Conservation (phyloP, 2,797 vertebrate genomes). For the Gobionotothen gibberifrons region DNA sequence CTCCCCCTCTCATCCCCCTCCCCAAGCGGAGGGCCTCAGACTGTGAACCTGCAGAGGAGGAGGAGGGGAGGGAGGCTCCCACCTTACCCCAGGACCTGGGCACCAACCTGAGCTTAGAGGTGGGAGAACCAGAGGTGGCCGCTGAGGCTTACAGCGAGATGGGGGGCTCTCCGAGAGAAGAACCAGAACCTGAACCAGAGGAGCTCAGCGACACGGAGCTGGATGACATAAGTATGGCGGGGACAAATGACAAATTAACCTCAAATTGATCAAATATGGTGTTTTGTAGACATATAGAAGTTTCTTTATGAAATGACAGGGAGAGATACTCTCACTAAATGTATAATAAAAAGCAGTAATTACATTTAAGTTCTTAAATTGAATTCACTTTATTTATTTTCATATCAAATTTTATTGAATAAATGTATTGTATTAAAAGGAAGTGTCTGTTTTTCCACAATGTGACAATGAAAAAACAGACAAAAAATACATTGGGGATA, state of each 20-base stretch:
- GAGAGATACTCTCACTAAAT: too few species aligned
- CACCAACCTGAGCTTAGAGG: conserved; percentile 55
- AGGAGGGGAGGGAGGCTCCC: conserved; percentile 80
- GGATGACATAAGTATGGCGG: conserved; percentile 56
- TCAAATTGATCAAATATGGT: too few species aligned
- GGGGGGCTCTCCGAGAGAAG: conserved; percentile 66
- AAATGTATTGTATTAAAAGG: too few species aligned
- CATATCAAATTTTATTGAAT: too few species aligned
- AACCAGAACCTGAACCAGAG: conserved; percentile 30
- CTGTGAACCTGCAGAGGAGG: conserved; percentile 80
- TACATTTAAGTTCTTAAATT: too few species aligned
- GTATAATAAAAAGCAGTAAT: too few species aligned
- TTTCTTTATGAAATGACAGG: too few species aligned
- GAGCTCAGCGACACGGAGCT: conserved; percentile 62
- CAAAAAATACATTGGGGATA: too few species aligned
- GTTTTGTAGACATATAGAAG: too few species aligned
- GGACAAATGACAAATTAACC: background rate
- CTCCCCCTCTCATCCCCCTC: conserved; percentile 89
- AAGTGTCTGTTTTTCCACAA: too few species aligned
- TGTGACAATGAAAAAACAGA: too few species aligned
- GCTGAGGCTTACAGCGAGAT: conserved; percentile 82
- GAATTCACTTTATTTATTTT: too few species aligned
- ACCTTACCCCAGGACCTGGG: conserved; percentile 77
- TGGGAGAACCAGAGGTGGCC: conserved; percentile 80
- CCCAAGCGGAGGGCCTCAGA: conserved; percentile 78